Conservation (phyloP, 2,888 invertebrate genomes). For the Biston betularia region DNA sequence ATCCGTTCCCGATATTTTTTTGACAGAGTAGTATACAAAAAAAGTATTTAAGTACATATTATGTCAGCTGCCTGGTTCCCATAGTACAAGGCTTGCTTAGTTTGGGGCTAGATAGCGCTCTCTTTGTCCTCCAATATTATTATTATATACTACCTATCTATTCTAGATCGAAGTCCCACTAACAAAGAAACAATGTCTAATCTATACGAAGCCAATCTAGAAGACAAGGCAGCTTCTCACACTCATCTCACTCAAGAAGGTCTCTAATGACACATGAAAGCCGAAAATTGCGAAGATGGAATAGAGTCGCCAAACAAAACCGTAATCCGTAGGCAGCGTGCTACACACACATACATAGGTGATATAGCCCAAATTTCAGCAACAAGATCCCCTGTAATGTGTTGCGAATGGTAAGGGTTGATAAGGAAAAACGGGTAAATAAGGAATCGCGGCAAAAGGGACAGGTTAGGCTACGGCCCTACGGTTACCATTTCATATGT, state of each 20-base stretch:
- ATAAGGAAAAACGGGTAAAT: constrained; percentile 85
- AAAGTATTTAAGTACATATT: too few relatives aligned
- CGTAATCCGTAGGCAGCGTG: constrained; percentile 58
- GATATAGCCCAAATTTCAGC: constrained; percentile 71
- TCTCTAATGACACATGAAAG: constrained; percentile 61
- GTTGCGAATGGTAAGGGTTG: constrained; percentile 78
- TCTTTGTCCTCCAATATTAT: too few relatives aligned
- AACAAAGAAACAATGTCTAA: constrained; percentile 26
- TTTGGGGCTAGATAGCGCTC: too few relatives aligned
- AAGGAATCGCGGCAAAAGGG: constrained; percentile 74
- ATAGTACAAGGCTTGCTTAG: too few relatives aligned
- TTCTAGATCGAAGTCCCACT: constrained; percentile 10
- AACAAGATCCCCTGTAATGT: constrained; percentile 73
- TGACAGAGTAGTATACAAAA: too few relatives aligned
- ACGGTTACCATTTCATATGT: too few relatives aligned
- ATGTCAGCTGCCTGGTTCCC: too few relatives aligned
- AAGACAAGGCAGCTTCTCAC: constrained; percentile 35
- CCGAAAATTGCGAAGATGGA: constrained; percentile 60
- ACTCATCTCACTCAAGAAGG: constrained; percentile 53
- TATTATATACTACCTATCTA: background rate
- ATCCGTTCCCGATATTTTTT: too few relatives aligned
- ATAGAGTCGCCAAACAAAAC: constrained; percentile 62
- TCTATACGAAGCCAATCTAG: constrained; percentile 27
- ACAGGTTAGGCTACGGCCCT: constrained; percentile 62
- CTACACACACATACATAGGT: constrained; percentile 51